Evolutionary conservation across 2,113 vertebrate genomes (phyloP), one percentile per base, ranked within the genome.

Genomic region (Podarcis muralis): DNA sequence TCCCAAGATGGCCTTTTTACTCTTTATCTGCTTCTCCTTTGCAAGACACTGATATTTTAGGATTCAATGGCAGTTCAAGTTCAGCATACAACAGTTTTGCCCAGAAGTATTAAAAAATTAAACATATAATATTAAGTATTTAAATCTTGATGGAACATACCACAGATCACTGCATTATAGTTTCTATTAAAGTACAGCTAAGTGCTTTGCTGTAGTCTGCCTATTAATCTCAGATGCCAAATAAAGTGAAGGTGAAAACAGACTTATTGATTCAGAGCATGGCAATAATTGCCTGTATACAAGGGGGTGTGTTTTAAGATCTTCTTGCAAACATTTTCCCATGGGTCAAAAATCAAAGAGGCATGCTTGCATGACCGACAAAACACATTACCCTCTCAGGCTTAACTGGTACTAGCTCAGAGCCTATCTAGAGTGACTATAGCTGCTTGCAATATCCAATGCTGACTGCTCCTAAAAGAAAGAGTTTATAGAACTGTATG

Each of bases 231-330:
- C 75, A 90, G 30, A 87, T 87, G 76, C 91, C 91, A 92, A 62
- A 86, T 6, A 88, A 87, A 43, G 78, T 89, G 92, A 48, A 90
- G 84, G 68, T 15, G 43, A 40, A 93, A 74, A 69, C 88, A 90
- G 87, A 89, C 35, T 79, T 92, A 92, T 78, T 83, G 88, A 93
- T 91, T 91, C 83, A 93, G 9, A 89, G 83, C 20, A 82, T 59
- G 90, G 82, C 81, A 86, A 85, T 89, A 84, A 94, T 91, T 94
- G 88, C 9, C 71, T 82, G 88, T 95, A 91, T 89, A 12, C 81
- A 93, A 91, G 35, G 88, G 57, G 87, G 89, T 57, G 81, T 90
- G 91, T 95, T 94, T 90, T 92, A 87, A 91, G 88, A 48, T 92
- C 77, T 92, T 76, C 40, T 95, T 62, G 15, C 43, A 83, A 91